Base-by-base conservation (phyloP, 2,797 vertebrate species). In the Chaetophractus vellerosus region DNA sequence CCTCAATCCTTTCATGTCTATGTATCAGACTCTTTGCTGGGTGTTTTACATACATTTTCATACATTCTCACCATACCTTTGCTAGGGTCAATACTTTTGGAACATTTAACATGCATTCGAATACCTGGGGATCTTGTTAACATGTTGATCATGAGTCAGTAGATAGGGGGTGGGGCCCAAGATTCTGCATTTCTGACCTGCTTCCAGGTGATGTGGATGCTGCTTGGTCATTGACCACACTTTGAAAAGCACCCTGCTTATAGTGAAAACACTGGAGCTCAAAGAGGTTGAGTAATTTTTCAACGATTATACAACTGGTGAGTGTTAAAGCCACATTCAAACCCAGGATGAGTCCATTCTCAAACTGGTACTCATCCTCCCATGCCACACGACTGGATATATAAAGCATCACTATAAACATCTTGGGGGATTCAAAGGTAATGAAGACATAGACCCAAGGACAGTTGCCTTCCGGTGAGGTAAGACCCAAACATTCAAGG, bases 251-350 rank as follows among this genome's bases (percentile, higher is more conserved):
- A 75, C 41, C 88, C 76, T 84, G 38, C 74, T 19, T 41, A 24
- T n/a, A 79, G 28, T 68, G 48, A 87, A 94, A 78, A 82, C 55
- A n/a, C 14, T 72, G 16, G 52, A 23, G 57, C 69, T 91, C 52
- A 61, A 76, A 45, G 9, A 87, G 55, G 48, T 41, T 21, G 26
- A 61, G 63, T 75, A n/a, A 50, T 45, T 66, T 90, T 90, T 78
- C 33, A 75, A 61, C 80, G 59, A 52, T 61, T 6, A 45, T 33
- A 38, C 59, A 91, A 57, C 7, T 33, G 26, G 24, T 26, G 69
- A 31, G 9, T 80, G 41, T 26, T 16, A 71, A 81, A 89, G 36
- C 5, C 19, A 57, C 55, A 36, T 82, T 48, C 52, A 82, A 68
- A 69, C 9, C 1, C 7, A 36, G 33, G 61, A 28, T 86, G 2